These are phyloP conservation scores for Perithous albicinctus DNA, from an alignment of 2,888 invertebrate genomes.

Conservation along the genomic window DNA sequence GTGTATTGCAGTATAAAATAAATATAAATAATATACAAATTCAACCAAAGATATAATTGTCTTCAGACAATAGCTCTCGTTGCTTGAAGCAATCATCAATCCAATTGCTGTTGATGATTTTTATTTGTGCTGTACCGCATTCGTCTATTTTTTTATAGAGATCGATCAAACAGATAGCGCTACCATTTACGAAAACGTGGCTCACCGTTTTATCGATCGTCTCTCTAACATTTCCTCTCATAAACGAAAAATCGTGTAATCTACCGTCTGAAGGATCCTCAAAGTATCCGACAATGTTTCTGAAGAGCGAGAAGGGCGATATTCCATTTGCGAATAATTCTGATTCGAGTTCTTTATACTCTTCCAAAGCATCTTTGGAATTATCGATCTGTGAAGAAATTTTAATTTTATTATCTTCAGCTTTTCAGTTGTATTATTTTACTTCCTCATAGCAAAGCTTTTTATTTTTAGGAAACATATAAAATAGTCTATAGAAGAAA, in stretches of 20 bases:
- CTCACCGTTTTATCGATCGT: constrained; percentile 73
- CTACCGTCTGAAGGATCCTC: constrained; percentile 68
- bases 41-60: constrained; percentile 68
- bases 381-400: constrained; percentile 64
- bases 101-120: constrained; percentile 77
- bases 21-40: background rate
- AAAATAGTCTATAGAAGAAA: no score
- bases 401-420: background rate
- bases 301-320: constrained; percentile 78
- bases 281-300: constrained; percentile 78
- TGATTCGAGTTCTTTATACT: constrained; percentile 72
- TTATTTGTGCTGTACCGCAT: constrained; percentile 51
- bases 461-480: no score
- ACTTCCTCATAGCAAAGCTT: no score
- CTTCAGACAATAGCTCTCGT: constrained; percentile 69
- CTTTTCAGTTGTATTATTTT: background rate
- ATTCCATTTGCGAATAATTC: constrained; percentile 73
- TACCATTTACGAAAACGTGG: constrained; percentile 75
- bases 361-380: constrained; percentile 25
- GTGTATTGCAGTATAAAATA: background rate
- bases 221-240: constrained; percentile 75
- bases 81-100: constrained; percentile 76
- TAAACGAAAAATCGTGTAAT: constrained; percentile 76
- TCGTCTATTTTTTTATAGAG: constrained; percentile 58
- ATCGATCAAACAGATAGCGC: constrained; percentile 50